Conservation (phyloP, 2,113 vertebrate species). For the Salminus brasiliensis region DNA sequence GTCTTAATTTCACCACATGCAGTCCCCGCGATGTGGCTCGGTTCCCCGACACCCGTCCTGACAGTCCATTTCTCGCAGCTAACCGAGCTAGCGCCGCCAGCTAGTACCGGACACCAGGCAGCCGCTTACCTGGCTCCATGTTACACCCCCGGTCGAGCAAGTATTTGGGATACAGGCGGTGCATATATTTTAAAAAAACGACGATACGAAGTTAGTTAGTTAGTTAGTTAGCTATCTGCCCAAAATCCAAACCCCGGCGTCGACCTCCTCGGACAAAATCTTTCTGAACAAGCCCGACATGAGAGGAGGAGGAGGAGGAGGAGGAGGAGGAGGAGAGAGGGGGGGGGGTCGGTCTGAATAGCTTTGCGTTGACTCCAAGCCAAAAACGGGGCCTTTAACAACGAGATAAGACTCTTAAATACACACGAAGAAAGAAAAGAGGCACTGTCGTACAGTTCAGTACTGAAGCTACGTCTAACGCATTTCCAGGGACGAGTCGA, state of each 20-base stretch:
- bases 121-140: no score
- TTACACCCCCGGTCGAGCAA: neutral
- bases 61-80: conserved; percentile 39
- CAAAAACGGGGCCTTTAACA: conserved; percentile 35
- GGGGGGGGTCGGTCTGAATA: neutral
- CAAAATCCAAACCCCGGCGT: neutral
- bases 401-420: neutral
- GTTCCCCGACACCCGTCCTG: conserved; percentile 2
- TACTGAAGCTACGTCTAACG: neutral
- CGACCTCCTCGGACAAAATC: conserved; percentile 8
- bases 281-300: conserved; percentile 26
- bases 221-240: neutral
- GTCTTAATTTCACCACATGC: neutral
- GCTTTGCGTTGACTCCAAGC: conserved; percentile 24
- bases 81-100: neutral
- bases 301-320: no score
- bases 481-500: conserved; percentile 17
- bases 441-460: neutral
- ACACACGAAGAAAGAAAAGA: neutral
- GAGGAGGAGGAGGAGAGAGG: no score
- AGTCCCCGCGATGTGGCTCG: conserved; percentile 12
- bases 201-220: no score
- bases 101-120: no score
- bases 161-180: neutral
- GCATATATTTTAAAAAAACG: neutral